A percentile compares a stretch with the other conserved stretches of the same genome.
These are phyloP conservation scores for Ficedula albicollis DNA, from an alignment of 2,797 vertebrate species.

Conservation along the genomic window DNA sequence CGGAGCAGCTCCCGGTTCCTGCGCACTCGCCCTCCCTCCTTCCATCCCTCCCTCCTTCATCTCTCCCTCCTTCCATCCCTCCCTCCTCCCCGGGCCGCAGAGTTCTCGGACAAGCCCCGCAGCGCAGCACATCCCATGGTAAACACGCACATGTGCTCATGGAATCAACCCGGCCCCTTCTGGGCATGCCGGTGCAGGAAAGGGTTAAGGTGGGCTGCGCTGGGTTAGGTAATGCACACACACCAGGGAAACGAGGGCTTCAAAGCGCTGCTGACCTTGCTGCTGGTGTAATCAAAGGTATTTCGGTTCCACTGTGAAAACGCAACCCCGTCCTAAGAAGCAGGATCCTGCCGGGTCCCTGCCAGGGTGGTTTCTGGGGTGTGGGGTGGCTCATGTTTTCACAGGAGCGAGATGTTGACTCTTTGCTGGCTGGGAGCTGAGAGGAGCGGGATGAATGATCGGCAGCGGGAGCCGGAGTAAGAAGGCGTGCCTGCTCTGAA, in stretches of 20 bases:
- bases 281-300: constrained; percentile 14
- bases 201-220: constrained; percentile 25
- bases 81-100: background rate
- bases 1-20: background rate
- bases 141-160: constrained; percentile 25
- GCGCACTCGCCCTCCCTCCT: background rate
- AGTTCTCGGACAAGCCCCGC: background rate
- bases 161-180: background rate
- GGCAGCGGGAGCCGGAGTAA: constrained; percentile 36
- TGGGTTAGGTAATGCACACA: background rate
- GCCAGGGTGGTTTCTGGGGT: background rate
- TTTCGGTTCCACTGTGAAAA: background rate
- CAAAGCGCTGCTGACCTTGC: constrained; percentile 13
- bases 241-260: background rate
- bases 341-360: background rate
- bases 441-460: constrained; percentile 57
- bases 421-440: constrained; percentile 38
- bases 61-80: background rate
- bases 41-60: background rate
- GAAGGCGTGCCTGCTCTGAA: constrained; percentile 54
- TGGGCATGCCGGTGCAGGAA: background rate
- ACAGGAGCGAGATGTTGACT: constrained; percentile 12
- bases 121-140: constrained; percentile 11
- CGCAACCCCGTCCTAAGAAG: background rate
- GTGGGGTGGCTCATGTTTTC: constrained; percentile 20